phyloP scores from a whole-genome alignment of 2,888 invertebrate species.

The Aleiodes alternator region DNA sequence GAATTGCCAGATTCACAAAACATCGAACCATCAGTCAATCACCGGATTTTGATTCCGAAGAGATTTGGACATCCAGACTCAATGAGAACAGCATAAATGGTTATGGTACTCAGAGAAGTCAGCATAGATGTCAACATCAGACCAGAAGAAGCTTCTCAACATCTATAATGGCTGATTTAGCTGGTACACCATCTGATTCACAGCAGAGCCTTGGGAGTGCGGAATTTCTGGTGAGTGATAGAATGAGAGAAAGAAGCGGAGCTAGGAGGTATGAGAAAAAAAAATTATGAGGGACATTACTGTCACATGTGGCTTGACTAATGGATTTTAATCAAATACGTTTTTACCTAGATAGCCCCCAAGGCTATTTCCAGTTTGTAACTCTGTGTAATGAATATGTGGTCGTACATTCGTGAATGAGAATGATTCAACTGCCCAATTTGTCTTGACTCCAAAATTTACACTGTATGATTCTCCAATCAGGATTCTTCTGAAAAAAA shows the following conservation, averaged over 20 bases:
- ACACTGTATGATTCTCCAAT: neutral
- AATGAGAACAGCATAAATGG: conserved; percentile 59
- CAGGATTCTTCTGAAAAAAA: neutral
- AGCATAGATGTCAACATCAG: conserved; percentile 67
- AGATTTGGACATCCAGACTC: conserved; percentile 67
- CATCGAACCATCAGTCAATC: conserved; percentile 68
- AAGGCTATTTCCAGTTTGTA: conserved; percentile 30
- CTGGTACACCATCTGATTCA: conserved; percentile 66
- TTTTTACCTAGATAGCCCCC: conserved; percentile 45
- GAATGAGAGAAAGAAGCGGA: conserved; percentile 13
- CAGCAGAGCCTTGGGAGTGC: conserved; percentile 69
- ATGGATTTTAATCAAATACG: conserved; percentile 62
- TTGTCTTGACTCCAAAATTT: neutral
- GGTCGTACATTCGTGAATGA: conserved; percentile 47
- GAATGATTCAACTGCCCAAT: conserved; percentile 46
- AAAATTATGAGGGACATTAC: conserved; percentile 24
- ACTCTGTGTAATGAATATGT: conserved; percentile 32
- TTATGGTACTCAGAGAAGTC: conserved; percentile 63
- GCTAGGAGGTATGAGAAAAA: conserved; percentile 2
- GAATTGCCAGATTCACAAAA: conserved; percentile 66
- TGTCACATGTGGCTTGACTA: conserved; percentile 53
- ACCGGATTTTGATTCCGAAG: conserved; percentile 65
- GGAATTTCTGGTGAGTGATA: conserved; percentile 68
- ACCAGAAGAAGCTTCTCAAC: conserved; percentile 69
- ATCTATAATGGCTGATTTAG: conserved; percentile 68